Evolutionary conservation across 2,797 vertebrate genomes (phyloP).

Genomic region (Acrossocheilus fasciatus): DNA sequence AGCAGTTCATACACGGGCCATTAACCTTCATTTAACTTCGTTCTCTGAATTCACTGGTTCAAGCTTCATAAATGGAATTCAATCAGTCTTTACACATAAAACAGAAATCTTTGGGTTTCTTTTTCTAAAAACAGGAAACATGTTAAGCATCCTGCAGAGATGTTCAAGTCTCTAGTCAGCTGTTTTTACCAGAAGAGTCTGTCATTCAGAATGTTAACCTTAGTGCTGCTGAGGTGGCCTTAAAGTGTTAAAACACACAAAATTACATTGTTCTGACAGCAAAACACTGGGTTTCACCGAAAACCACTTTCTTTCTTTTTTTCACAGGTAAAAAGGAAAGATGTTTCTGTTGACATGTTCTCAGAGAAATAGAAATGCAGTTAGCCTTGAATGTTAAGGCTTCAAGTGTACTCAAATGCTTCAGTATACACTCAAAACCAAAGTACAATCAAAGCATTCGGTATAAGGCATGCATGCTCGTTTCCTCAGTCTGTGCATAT

Average conservation of each 20-base stretch:
- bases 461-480: constrained; percentile 45
- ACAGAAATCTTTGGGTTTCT: constrained; percentile 40
- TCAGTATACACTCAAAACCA: constrained; percentile 23
- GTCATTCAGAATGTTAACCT: not conserved
- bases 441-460: constrained; percentile 28
- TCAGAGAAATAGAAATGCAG: constrained; percentile 23
- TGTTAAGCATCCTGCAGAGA: not conserved
- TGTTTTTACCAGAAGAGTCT: not conserved
- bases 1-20: not conserved
- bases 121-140: constrained; percentile 42
- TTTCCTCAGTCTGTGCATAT: constrained; percentile 21
- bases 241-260: constrained; percentile 54
- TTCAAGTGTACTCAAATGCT: constrained; percentile 25
- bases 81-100: not conserved
- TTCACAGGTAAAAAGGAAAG: constrained; percentile 10
- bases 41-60: not conserved
- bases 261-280: constrained; percentile 27
- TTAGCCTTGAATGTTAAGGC: constrained; percentile 26
- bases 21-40: not conserved
- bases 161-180: not conserved
- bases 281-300: constrained; percentile 13
- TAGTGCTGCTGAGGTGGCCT: constrained; percentile 18
- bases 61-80: not conserved
- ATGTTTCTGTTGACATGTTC: not conserved
- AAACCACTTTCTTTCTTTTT: not conserved